These are phyloP conservation scores for Pogonocichla stellata DNA, from an alignment of 2,113 vertebrate species.

Conservation along the genomic window DNA sequence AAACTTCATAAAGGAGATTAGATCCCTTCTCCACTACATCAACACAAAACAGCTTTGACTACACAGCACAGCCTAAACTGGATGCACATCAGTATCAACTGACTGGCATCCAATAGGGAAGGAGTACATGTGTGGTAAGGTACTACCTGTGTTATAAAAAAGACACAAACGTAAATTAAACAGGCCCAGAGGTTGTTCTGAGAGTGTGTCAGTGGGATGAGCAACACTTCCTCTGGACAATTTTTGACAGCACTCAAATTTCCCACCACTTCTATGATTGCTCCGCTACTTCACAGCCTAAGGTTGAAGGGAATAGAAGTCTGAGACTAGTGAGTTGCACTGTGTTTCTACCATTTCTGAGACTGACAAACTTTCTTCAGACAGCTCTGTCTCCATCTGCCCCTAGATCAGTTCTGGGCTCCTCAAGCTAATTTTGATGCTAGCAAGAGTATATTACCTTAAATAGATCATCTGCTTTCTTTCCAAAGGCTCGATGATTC, in stretches of 20 bases:
- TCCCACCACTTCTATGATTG: background rate
- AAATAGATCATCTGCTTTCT: conserved; percentile 51
- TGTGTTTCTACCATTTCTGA: background rate
- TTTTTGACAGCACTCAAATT: background rate
- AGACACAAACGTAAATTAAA: background rate
- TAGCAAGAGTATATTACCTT: conserved; percentile 64
- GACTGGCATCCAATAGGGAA: background rate
- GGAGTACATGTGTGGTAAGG: background rate
- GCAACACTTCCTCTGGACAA: background rate
- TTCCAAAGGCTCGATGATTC: conserved; percentile 63
- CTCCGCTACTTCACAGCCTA: background rate
- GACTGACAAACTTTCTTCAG: background rate
- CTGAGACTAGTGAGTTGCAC: background rate
- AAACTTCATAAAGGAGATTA: background rate
- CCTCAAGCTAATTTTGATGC: background rate
- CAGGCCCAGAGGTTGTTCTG: background rate
- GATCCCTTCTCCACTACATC: background rate
- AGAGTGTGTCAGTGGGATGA: background rate
- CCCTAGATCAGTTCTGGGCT: background rate
- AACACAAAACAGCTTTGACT: background rate
- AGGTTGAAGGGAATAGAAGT: background rate
- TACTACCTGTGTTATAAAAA: background rate
- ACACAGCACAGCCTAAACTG: background rate
- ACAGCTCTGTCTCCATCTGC: background rate
- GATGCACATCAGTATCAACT: background rate